A percentile compares a stretch with the other conserved stretches of the same genome.
Evolutionary conservation across 2,113 vertebrate genomes (phyloP).

Genomic region (western clawed frog (Xenopus tropicalis)): UCB_Xtro_10.0 CM004443.2:126674001-126674500

Average conservation of each 20-base stretch:
- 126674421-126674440: too few species aligned
- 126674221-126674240: slow-evolving; percentile 21
- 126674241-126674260: slow-evolving; percentile 31
- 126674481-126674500: too few species aligned
- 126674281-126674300: neutral
- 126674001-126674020: slow-evolving; percentile 1
- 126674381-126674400: too few species aligned
- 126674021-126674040: slow-evolving; percentile 7
- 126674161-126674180: slow-evolving; percentile 2
- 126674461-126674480: too few species aligned
- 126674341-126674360: neutral
- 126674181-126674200: slow-evolving; percentile 28
- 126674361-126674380: too few species aligned
- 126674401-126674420: too few species aligned
- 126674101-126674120: slow-evolving; percentile 15
- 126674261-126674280: slow-evolving; percentile 1
- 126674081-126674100: slow-evolving; percentile 32
- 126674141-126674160: neutral
- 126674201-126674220: slow-evolving; percentile 8
- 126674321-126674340: neutral
- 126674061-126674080: slow-evolving; percentile 5
- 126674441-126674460: too few species aligned
- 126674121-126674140: slow-evolving; percentile 5
- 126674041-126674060: slow-evolving; percentile 2
- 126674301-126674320: neutral